Conservation (phyloP, 2,113 vertebrate species). For the Thryonomys swinderianus region DNA sequence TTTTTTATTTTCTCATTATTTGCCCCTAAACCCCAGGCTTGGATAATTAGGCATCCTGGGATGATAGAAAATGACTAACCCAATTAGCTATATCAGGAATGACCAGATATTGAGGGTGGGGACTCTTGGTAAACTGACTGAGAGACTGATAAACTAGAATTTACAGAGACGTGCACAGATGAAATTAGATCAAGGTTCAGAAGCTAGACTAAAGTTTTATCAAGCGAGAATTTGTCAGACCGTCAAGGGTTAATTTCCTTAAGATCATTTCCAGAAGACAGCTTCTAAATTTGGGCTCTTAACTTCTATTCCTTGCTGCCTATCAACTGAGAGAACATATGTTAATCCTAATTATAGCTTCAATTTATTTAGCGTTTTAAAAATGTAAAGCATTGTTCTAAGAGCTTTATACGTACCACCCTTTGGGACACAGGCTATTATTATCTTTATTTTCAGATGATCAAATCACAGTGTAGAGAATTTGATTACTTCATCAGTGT, state of each 20-base stretch:
- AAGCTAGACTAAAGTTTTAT: neutral
- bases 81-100: neutral
- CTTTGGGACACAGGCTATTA: neutral
- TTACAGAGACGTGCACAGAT: neutral
- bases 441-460: neutral
- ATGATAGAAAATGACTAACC: neutral
- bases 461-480: neutral
- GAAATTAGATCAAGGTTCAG: neutral
- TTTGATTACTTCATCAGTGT: neutral
- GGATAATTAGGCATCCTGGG: neutral
- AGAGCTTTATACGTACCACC: neutral
- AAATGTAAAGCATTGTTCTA: conserved; percentile 7
- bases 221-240: neutral
- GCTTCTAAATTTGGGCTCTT: neutral
- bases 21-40: too few relatives aligned
- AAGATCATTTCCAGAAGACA: neutral
- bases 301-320: neutral
- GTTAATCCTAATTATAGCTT: conserved; percentile 40
- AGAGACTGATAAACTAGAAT: neutral
- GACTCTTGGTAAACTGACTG: neutral
- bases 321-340: conserved; percentile 6
- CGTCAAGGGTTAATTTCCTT: neutral
- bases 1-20: too few relatives aligned
- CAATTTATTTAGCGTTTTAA: conserved; percentile 36
- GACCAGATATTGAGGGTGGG: neutral